Conservation (phyloP, 2,113 vertebrate genomes). For the Phaethon lepturus region DNA sequence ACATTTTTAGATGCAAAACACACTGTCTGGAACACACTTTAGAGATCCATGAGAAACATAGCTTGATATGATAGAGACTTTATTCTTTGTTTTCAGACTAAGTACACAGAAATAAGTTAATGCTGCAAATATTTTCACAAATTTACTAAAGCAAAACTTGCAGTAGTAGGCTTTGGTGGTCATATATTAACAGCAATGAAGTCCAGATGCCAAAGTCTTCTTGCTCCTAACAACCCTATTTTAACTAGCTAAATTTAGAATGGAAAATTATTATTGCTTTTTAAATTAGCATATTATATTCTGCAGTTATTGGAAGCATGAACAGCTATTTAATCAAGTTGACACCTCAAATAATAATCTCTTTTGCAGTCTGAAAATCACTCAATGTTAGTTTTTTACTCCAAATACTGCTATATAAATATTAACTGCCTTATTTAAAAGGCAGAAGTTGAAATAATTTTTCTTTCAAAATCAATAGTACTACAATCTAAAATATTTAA, state of each 20-base stretch:
- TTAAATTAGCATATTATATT: background rate
- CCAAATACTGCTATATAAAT: constrained; percentile 59
- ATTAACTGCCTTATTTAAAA: constrained; percentile 46
- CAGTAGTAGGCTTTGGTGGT: background rate
- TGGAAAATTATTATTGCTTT: background rate
- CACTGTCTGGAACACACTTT: background rate
- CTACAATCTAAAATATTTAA: background rate
- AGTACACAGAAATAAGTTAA: background rate
- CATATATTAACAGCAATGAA: background rate
- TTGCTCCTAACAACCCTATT: background rate
- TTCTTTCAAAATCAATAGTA: background rate
- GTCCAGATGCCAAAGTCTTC: background rate
- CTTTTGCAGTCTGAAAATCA: constrained; percentile 35
- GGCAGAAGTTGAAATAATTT: constrained; percentile 36
- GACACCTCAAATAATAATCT: constrained; percentile 5
- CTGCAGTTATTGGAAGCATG: background rate
- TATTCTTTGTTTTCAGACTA: background rate
- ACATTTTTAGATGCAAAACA: background rate
- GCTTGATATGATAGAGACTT: background rate
- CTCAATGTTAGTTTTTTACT: constrained; percentile 59
- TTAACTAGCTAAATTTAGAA: background rate
- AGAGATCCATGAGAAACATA: background rate
- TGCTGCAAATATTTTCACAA: background rate
- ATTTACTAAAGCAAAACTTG: background rate
- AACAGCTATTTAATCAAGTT: background rate